Evolutionary conservation across 2,888 invertebrate species (phyloP).

Genomic region (Entomobrya multifasciata): DNA sequence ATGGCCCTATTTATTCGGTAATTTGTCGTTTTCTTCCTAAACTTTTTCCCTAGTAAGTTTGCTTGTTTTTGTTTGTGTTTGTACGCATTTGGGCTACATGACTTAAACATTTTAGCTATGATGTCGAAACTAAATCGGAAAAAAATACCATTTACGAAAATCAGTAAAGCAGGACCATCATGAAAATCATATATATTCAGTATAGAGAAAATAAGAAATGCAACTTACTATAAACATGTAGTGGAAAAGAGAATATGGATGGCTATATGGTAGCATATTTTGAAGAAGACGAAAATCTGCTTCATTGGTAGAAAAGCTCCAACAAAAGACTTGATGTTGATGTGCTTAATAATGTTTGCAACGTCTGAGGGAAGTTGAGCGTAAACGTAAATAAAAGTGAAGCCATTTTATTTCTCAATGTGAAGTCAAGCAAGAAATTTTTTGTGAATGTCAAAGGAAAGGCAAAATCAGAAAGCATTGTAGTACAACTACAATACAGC

Average conservation of each 20-base stretch:
- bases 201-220: too few relatives aligned
- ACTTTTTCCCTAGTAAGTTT: slow-evolving; percentile 47
- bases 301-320: not conserved
- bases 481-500: too few relatives aligned
- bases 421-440: too few relatives aligned
- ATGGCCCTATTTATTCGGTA: slow-evolving; percentile 55
- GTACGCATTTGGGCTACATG: slow-evolving; percentile 11
- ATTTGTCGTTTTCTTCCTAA: slow-evolving; percentile 63
- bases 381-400: too few relatives aligned
- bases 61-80: slow-evolving; percentile 35
- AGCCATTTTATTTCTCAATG: too few relatives aligned
- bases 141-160: slow-evolving; percentile 14
- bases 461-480: too few relatives aligned
- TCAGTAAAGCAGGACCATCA: slow-evolving; percentile 1
- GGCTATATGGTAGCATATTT: slow-evolving; percentile 21
- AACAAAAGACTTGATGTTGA: too few relatives aligned
- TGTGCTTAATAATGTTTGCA: too few relatives aligned
- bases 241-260: too few relatives aligned
- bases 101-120: not conserved
- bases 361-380: too few relatives aligned
- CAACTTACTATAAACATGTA: not conserved
- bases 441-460: too few relatives aligned
- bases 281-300: not conserved
- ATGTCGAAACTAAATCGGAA: slow-evolving; percentile 1
- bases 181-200: not conserved